Conservation (phyloP, 2,888 invertebrate genomes). For the Sacculina carcini region DNA sequence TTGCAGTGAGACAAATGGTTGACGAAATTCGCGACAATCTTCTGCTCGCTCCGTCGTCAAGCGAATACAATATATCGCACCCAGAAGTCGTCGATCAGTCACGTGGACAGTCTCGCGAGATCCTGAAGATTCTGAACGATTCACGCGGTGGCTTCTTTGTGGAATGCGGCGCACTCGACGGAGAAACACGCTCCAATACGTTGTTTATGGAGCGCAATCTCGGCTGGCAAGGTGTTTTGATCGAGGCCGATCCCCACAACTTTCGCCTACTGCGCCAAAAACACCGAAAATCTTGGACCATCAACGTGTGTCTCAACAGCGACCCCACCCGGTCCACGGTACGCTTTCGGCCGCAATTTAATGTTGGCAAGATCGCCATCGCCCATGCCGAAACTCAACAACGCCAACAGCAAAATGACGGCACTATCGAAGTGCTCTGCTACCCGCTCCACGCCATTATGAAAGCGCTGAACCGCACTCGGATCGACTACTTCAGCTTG, state of each 20-base stretch:
- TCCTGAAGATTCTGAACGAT: not conserved
- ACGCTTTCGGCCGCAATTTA: constrained; percentile 12
- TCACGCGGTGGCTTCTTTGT: constrained; percentile 29
- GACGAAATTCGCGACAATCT: not conserved
- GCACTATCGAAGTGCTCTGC: constrained; percentile 22
- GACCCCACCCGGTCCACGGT: constrained; percentile 6
- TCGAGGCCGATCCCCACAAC: constrained; percentile 26
- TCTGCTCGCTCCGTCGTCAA: not conserved
- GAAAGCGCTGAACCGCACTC: constrained; percentile 23
- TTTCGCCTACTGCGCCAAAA: constrained; percentile 22
- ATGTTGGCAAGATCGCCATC: constrained; percentile 11
- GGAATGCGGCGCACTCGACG: constrained; percentile 28
- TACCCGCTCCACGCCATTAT: constrained; percentile 26
- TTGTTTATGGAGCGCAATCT: constrained; percentile 23
- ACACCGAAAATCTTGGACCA: constrained; percentile 22
- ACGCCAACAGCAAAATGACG: no score
- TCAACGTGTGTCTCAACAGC: constrained; percentile 24
- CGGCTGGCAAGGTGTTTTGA: constrained; percentile 25
- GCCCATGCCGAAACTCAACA: not conserved
- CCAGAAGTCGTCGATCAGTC: not conserved
- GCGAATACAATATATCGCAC: not conserved
- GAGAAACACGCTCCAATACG: constrained; percentile 27
- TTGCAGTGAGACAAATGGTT: no score
- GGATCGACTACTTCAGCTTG: constrained; percentile 27
- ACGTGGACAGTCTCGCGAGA: not conserved